phyloP scores from a whole-genome alignment of 2,113 vertebrate genomes.

The Corythaeola cristata region DNA sequence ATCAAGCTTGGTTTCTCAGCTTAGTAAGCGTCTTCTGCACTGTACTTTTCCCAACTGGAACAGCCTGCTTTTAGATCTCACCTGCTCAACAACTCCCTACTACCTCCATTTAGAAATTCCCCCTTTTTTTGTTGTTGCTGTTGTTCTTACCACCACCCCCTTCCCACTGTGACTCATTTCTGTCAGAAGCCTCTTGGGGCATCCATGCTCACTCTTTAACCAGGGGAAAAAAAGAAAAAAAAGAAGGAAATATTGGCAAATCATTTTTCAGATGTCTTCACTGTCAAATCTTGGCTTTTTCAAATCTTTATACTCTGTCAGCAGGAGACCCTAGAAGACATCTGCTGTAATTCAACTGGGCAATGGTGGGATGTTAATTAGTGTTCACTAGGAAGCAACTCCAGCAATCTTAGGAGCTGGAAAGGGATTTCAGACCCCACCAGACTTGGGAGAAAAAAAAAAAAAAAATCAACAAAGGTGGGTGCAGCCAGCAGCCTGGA shows the following conservation, averaged over 20 bases:
- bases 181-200: background rate
- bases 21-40: conserved; percentile 35
- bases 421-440: background rate
- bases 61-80: conserved; percentile 58
- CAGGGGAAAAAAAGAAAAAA: too few relatives aligned
- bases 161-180: conserved; percentile 18
- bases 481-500: background rate
- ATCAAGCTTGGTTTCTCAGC: conserved; percentile 53
- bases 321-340: background rate
- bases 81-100: conserved; percentile 29
- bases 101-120: conserved; percentile 11
- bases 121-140: background rate
- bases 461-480: background rate
- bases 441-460: background rate
- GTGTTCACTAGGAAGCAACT: background rate
- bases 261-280: background rate
- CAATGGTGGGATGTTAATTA: background rate
- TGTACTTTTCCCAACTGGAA: conserved; percentile 44
- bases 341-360: background rate
- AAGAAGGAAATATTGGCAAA: background rate
- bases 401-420: background rate
- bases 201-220: background rate
- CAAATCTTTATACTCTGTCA: background rate
- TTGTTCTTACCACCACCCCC: background rate
- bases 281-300: background rate